Conservation (phyloP, 2,797 vertebrate genomes). For the Tadarida brasiliensis region DNA sequence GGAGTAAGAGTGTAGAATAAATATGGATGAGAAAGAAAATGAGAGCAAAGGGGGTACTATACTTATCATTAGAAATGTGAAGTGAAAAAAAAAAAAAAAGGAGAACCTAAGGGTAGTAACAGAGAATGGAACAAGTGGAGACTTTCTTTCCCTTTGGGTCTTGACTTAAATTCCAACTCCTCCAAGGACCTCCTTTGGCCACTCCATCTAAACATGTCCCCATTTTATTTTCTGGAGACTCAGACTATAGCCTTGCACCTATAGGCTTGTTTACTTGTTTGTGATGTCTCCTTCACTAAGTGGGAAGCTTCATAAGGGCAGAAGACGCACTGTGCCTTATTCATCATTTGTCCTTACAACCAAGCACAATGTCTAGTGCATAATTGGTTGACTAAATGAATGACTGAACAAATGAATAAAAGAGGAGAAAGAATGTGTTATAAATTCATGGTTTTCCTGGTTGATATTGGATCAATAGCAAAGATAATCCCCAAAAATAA, state of each 20-base stretch:
- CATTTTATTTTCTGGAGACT: background rate
- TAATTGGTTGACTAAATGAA: background rate
- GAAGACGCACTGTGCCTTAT: background rate
- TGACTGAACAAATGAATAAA: background rate
- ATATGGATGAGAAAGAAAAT: background rate
- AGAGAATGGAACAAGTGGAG: background rate
- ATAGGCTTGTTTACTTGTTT: background rate
- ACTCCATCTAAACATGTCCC: background rate
- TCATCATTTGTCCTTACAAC: background rate
- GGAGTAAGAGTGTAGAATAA: background rate
- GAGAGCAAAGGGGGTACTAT: background rate
- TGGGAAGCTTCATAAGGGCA: background rate
- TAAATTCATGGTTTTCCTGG: background rate
- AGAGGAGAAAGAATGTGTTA: background rate
- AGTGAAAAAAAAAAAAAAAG: background rate
- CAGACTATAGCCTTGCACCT: background rate
- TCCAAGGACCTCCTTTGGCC: background rate
- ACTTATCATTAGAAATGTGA: constrained; percentile 28
- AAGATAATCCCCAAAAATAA: background rate
- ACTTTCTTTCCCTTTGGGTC: background rate
- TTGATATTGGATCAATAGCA: background rate
- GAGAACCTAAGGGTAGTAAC: background rate
- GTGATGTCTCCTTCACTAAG: background rate
- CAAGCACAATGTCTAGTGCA: background rate
- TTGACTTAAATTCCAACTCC: background rate